Percentiles rank a stretch among this genome's conserved stretches.
Evolutionary conservation across 2,113 vertebrate genomes (phyloP).

Genomic region (Artemisiospiza belli): DNA sequence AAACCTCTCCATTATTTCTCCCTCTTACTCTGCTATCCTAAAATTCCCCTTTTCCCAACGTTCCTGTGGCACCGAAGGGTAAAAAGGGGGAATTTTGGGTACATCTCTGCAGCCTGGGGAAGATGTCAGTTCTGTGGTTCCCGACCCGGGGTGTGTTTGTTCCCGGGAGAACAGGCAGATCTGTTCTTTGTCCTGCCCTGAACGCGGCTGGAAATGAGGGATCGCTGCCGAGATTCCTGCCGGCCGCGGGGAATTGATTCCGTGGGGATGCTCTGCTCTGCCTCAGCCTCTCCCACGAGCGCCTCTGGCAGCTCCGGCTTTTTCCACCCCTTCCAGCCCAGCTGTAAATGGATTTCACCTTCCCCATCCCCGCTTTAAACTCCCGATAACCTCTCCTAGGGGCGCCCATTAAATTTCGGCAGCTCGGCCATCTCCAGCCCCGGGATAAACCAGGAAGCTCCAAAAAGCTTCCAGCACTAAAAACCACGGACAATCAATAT

Average conservation of each 20-base stretch:
- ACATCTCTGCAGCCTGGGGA: neutral
- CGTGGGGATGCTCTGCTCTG: neutral
- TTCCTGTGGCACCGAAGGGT: neutral
- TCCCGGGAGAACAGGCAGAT: constrained; percentile 11
- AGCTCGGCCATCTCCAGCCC: neutral
- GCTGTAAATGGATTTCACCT: neutral
- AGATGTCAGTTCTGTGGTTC: neutral
- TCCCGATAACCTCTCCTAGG: neutral
- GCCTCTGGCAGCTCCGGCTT: neutral
- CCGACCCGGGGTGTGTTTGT: neutral
- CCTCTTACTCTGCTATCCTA: accelerated
- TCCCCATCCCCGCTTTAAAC: neutral
- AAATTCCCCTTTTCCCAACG: accelerated
- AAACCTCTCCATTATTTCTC: neutral
- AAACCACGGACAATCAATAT: accelerated
- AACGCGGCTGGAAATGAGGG: accelerated
- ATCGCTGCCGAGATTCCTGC: neutral
- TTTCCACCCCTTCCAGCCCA: neutral
- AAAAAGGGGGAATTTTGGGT: neutral
- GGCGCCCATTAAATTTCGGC: accelerated
- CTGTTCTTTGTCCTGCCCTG: neutral
- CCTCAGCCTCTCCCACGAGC: neutral
- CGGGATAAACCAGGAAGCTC: neutral
- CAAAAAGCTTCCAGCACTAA: neutral
- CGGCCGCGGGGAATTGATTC: neutral